Base-by-base conservation (phyloP, 2,113 vertebrate genomes). In the Stegastes partitus region DNA sequence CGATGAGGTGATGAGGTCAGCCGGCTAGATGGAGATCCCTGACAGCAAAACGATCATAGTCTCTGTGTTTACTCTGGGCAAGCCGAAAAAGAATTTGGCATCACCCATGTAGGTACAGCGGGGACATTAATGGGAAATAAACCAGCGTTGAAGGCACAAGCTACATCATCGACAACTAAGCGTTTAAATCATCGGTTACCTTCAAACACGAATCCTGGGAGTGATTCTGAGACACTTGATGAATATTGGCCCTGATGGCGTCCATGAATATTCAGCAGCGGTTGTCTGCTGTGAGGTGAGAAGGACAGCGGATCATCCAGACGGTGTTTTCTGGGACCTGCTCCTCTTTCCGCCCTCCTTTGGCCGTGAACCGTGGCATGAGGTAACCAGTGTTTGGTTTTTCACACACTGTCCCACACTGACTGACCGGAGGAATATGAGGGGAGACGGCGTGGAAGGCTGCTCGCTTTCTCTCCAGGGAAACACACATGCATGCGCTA, bases 371-470 rank as follows among this genome's bases (percentile, higher is more conserved):
- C 47, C 51, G 57, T 62, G 18, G 51, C 16, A 45, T 15, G 50
- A 85, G 44, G 51, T 47, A 80, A 62, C 45, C 44, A 0, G 31
- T 31, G 57, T 72, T 83, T 71, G 64, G 5, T 50, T 53, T 61
- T 77, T 54, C 47, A 53, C 70, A 62, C 34, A 31, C 28, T 73
- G 55, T 55, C 58, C 19, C n/a, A 44, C 10, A 8, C 76, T 62
- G 73, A 79, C 63, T 54, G 76, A 66, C 25, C 67, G 78, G 28
- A 57, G 37, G 53, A 66, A 72, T 66, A 79, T 80, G 73, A 78
- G 67, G 56, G 26, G 42, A 87, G 68, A 74, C 66, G 34, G 68
- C 37, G 53, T 68, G 73, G 68, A 67, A 81, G 71, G 59, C 16
- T 42, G 55, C 45, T 18, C 10, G 8, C 58, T 55, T 39, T 21